Percentiles rank a stretch among this genome's conserved stretches.
Conservation (phyloP, 2,113 vertebrate species). For the Peucedramus taeniatus region DNA sequence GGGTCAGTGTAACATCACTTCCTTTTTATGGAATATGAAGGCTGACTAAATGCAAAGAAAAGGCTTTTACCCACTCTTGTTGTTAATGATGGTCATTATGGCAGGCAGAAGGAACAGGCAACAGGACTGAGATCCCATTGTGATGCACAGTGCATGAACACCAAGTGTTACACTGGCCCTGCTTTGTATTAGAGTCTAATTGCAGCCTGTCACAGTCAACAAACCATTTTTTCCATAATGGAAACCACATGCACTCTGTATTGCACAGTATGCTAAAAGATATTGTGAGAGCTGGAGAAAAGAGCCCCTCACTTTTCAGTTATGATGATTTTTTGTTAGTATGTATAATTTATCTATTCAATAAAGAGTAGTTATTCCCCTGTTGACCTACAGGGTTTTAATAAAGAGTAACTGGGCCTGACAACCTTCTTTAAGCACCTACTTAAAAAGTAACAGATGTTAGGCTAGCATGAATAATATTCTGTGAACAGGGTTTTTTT, state of each 20-base stretch:
- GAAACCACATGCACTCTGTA: neutral
- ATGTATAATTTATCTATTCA: neutral
- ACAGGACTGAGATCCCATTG: neutral
- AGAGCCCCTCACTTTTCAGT: neutral
- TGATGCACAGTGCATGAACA: neutral
- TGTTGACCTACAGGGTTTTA: conserved; percentile 1
- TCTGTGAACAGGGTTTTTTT: neutral
- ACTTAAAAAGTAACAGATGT: neutral
- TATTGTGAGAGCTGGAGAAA: neutral
- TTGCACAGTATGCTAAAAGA: neutral
- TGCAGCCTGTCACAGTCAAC: conserved; percentile 11
- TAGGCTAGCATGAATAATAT: neutral
- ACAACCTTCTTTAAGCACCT: neutral
- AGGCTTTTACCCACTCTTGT: neutral
- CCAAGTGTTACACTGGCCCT: neutral
- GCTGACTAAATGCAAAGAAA: neutral
- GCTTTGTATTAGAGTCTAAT: conserved; percentile 1
- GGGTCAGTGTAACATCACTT: neutral
- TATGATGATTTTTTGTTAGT: neutral
- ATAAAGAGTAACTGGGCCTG: neutral
- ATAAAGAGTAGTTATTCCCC: neutral
- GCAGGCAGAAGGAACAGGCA: neutral
- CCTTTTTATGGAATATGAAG: neutral
- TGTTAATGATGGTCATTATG: neutral
- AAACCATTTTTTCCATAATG: neutral